Conservation (phyloP, 1,140 invertebrate genomes). For the Heliconius hermathena region DNA sequence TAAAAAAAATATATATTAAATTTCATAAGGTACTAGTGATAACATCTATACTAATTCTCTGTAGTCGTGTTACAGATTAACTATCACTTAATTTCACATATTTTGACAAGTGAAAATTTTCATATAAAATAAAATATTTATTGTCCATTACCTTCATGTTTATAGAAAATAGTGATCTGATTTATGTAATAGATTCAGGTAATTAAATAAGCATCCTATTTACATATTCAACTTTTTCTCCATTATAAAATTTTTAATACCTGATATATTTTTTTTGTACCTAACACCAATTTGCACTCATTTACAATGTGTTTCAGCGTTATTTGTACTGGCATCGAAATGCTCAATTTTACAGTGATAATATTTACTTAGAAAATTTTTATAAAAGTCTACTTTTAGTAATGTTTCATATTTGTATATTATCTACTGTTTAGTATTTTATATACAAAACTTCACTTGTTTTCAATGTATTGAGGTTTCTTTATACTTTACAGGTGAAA, state of each 20-base stretch:
- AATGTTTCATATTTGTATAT: not conserved
- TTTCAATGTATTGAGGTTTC: not conserved
- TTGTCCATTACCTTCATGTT: not conserved
- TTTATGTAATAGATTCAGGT: not conserved
- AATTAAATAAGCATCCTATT: not conserved
- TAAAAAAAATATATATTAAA: too few relatives aligned
- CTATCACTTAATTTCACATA: too few relatives aligned
- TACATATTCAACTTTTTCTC: not conserved
- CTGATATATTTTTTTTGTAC: not conserved
- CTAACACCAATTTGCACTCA: not conserved
- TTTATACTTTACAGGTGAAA: not conserved
- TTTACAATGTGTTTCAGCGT: not conserved
- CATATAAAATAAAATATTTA: too few relatives aligned
- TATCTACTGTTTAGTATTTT: not conserved
- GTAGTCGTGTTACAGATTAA: too few relatives aligned
- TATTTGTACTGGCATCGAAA: conserved; percentile 7
- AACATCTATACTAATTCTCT: too few relatives aligned
- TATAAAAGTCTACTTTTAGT: not conserved
- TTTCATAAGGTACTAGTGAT: too few relatives aligned
- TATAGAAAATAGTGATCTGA: not conserved
- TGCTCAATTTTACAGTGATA: conserved; percentile 12
- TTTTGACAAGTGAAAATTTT: too few relatives aligned
- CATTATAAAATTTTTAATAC: not conserved
- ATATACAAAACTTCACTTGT: not conserved
- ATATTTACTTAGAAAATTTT: conserved; percentile 4